phyloP scores from a whole-genome alignment of 2,113 vertebrate genomes.

The Antechinus flavipes region DNA sequence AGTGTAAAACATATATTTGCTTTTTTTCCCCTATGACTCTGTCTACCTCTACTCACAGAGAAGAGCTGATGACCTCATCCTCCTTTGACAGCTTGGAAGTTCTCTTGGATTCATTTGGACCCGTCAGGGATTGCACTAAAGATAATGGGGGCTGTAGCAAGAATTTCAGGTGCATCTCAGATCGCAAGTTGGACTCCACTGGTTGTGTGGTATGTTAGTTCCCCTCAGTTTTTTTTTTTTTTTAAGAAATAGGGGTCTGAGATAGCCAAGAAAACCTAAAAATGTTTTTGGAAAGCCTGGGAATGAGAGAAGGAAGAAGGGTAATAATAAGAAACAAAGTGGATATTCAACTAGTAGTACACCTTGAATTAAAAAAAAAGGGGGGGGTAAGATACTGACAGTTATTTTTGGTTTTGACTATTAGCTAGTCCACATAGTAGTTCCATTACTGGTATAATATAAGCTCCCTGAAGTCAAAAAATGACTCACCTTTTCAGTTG shows the following conservation, averaged over 20 bases:
- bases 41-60: constrained; percentile 83
- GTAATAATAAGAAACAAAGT: neutral
- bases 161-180: constrained; percentile 97
- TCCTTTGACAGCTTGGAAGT: constrained; percentile 99
- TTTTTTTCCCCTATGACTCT: constrained; percentile 2
- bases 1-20: neutral
- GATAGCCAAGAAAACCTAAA: neutral
- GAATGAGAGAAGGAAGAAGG: neutral
- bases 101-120: constrained; percentile 96
- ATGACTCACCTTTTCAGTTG: neutral
- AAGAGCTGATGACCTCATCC: constrained; percentile 98
- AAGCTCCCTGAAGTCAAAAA: neutral
- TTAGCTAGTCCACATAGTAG: neutral
- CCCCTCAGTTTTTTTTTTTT: neutral
- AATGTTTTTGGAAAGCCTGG: neutral
- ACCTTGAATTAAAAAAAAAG: neutral
- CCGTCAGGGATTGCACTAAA: constrained; percentile 95
- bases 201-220: constrained; percentile 94
- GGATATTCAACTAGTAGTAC: too few species aligned
- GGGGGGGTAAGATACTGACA: too few species aligned
- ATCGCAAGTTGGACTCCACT: constrained; percentile 96
- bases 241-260: too few species aligned
- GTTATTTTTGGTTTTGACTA: neutral
- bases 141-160: constrained; percentile 98
- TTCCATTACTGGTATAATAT: neutral